Evolutionary conservation across 2,797 vertebrate genomes (phyloP), one percentile per base, ranked within the genome.

Genomic region (Corythornis leucogaster): DNA sequence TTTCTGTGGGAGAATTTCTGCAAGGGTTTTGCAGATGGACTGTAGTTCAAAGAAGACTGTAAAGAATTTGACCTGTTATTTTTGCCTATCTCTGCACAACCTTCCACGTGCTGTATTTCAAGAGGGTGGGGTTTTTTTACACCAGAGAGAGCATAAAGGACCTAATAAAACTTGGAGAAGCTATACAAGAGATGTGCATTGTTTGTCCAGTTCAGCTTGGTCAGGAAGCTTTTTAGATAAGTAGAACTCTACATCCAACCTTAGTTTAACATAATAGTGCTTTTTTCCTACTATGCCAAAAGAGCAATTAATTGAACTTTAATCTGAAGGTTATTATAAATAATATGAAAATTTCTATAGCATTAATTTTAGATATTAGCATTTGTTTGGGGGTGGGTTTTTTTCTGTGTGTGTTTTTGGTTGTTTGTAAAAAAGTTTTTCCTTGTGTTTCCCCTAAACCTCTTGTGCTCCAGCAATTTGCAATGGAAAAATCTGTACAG

Each of bases 401-500:
- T 50, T 50, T 50, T 15, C 38, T 38, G 38, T 26, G 48, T 8
- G 25, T 30, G 9, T 9, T 57, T 61, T 28, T 51, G 14, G 45
- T 46, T 10, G 48, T 58, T 62, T 38, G 38, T 13, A 38, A 38
- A 38, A 14, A 38, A 6, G 13, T 38, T 38, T 14, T 38, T 38
- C 38, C 38, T 38, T 38, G 38, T 38, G 13, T 38, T 38, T 38
- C 12, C 69, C 61, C 33, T 77, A 71, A 38, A 14, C 38, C 38
- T 38, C 38, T 38, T 38, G 38, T 38, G 38, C 38, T 38, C 38
- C 38, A 38, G 68, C 64, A 94, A 92, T 90, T 85, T 68, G 63
- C 81, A 88, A 80, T 68, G 45, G 75, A 88, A 95, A 95, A 96
- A 93, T 93, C 58, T 88, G 86, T 92, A 64, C 78, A 53, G 80